Base-by-base conservation (phyloP, 2,113 vertebrate species). In the Atractosteus spatula region DNA sequence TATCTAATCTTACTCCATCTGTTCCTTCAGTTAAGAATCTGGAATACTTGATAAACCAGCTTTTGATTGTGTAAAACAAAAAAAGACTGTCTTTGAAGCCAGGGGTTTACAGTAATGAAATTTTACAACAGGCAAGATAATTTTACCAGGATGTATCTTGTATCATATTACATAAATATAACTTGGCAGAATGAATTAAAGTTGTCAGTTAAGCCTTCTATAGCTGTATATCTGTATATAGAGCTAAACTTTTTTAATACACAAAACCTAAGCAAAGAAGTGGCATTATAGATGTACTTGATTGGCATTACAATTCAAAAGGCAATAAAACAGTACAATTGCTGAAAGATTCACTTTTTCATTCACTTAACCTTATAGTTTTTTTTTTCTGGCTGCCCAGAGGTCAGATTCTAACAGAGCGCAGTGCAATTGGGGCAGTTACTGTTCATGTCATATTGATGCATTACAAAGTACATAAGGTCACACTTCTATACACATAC, bases 401-500 rank as follows among this genome's bases (percentile, higher is more conserved):
- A 89, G 91, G 91, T 92, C 91, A 93, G 86, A 86, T 88, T 85
- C 84, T 83, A 88, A 82, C 84, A 84, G 86, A 81, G 85, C 81
- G 84, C 72, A 54, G 83, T 88, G 89, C 94, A 96, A 96, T 96
- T 94, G 94, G 92, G 87, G 92, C 87, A 85, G 92, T 95, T 95
- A 96, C 94, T 94, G 94, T 90, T 89, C 75, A 1, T 94, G 95
- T 96, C 96, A 96, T 86, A 92, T 92, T 98, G 96, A 98, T 97
- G 91, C 93, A 98, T 96, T 94, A 91, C 94, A 85, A 81, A 11
- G 91, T 91, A 92, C 89, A 86, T 93, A 92, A 96, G 97, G 96
- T 97, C 96, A 95, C 80, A 82, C 92, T 95, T 96, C 94, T 94
- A 92, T 93, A 97, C 95, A 97, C 97, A 96, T 98, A 95, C 91